A percentile compares a stretch with the other conserved stretches of the same genome.
phyloP scores from a whole-genome alignment of 64 coral and sea anemone species.

The Hydrozoanthus tunicans region DNA sequence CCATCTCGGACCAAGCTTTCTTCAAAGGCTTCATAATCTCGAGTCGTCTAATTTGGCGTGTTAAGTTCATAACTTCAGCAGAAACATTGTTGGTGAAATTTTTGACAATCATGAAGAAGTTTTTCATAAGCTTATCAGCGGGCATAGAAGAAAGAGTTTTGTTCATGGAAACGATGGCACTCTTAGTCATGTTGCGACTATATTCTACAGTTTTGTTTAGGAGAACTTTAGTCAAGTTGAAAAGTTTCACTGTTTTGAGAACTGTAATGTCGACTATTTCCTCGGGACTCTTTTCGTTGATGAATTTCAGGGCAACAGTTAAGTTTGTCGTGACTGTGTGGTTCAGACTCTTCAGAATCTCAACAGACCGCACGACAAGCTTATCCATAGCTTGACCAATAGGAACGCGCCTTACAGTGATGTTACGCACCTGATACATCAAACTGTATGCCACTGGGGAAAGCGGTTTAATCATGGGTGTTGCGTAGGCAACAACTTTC shows the following conservation, averaged over 20 bases:
- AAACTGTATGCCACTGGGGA: conserved; percentile 51
- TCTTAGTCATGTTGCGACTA: conserved; percentile 48
- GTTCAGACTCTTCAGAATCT: conserved; percentile 62
- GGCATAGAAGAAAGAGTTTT: conserved; percentile 59
- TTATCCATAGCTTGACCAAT: conserved; percentile 68
- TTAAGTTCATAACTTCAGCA: conserved; percentile 61
- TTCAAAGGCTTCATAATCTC: conserved; percentile 44
- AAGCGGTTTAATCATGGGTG: conserved; percentile 65
- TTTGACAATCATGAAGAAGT: conserved; percentile 35
- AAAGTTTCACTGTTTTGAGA: conserved; percentile 49
- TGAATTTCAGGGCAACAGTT: conserved; percentile 56
- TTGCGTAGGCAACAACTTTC: conserved; percentile 51
- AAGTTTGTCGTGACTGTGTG: conserved; percentile 73
- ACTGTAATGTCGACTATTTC: conserved; percentile 80
- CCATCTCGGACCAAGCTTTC: conserved; percentile 66
- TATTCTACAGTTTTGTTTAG: conserved; percentile 65
- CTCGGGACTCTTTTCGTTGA: conserved; percentile 75
- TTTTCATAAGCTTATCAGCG: conserved; percentile 60
- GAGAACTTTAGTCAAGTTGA: conserved; percentile 59
- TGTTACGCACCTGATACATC: conserved; percentile 70
- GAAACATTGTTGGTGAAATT: conserved; percentile 58
- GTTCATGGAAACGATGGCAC: conserved; percentile 56
- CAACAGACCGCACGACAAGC: conserved; percentile 48
- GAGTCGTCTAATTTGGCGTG: conserved; percentile 61
- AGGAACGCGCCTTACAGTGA: conserved; percentile 61